Conservation (phyloP, 1,140 invertebrate genomes). For the Drosophila lini region DNA sequence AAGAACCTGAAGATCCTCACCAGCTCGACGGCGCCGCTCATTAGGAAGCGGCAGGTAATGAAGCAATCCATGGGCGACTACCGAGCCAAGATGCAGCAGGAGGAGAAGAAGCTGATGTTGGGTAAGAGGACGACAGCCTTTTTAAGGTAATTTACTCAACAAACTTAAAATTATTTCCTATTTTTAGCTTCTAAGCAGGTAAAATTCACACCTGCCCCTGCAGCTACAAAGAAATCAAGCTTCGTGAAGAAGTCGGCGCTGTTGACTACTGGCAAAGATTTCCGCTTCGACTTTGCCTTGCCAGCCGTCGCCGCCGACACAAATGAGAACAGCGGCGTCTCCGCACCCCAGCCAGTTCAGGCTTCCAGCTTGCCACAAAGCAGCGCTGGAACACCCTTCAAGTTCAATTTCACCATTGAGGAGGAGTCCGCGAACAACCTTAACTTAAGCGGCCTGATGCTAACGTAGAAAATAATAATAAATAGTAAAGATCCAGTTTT, state of each 20-base stretch:
- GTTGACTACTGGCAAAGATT: conserved; percentile 72
- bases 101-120: conserved; percentile 88
- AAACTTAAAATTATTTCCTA: background rate
- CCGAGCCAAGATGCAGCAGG: conserved; percentile 89
- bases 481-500: background rate
- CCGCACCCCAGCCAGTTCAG: background rate
- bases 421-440: conserved; percentile 58
- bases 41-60: conserved; percentile 91
- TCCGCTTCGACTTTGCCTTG: conserved; percentile 84
- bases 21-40: conserved; percentile 87
- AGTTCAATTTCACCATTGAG: conserved; percentile 85
- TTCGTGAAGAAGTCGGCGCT: conserved; percentile 86
- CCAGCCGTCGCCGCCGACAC: conserved; percentile 7
- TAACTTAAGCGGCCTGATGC: conserved; percentile 48
- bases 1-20: conserved; percentile 88
- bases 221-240: conserved; percentile 85
- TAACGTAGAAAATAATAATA: conserved; percentile 25
- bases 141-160: background rate
- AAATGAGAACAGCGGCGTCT: conserved; percentile 13
- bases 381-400: conserved; percentile 84
- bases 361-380: conserved; percentile 47
- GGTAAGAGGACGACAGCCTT: conserved; percentile 64
- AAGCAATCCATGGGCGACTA: conserved; percentile 90
- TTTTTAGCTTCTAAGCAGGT: conserved; percentile 77
- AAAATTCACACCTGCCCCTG: conserved; percentile 83